Evolutionary conservation across 2,888 invertebrate genomes (phyloP), one percentile per base, ranked within the genome.

Genomic region (Chrysolina oricalcia): DNA sequence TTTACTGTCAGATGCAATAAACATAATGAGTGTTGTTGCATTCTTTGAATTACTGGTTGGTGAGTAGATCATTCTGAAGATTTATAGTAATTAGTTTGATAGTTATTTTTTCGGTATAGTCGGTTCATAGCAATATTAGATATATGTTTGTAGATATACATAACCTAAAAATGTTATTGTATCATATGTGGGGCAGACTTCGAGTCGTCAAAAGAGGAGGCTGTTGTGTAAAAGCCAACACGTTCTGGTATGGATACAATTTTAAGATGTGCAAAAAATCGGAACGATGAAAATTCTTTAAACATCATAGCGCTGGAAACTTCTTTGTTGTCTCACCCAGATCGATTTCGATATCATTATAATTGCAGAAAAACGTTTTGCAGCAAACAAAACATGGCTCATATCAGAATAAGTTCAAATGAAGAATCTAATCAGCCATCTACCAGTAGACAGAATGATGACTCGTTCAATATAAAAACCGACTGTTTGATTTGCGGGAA

Each of bases 361-460:
- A 27, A 23, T 63, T 63, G 63, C 35, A 23, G 63, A 63, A 40
- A 63, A 63, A 27, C 63, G 63, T n/a, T 63, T 35, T 63, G 63
- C 35, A 63, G 63, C 35, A 63, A 40, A 63, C 63, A 40, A 63
- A 63, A 63, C 63, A 63, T 63, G 35, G 40, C 63, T 63, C 63
- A 27, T 40, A 63, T 63, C 35, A 35, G 35, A 27, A 63, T 63
- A 35, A 63, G 35, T 63, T 63, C 35, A 27, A 23, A 23, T 63
- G 63, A 63, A 63, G 17, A 63, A 27, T 23, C 23, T 27, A 27
- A 63, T 63, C 40, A 63, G 63, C 63, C 63, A 63, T 63, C 63
- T 27, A 63, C 63, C 63, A 63, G 63, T 63, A 63, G 63, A 63
- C 63, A 27, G n/a, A 63, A 63, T 63, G 63, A 63, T 63, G 63